Evolutionary conservation across 1,140 invertebrate species (phyloP).

Genomic region (Drosophila kanapiae): DNA sequence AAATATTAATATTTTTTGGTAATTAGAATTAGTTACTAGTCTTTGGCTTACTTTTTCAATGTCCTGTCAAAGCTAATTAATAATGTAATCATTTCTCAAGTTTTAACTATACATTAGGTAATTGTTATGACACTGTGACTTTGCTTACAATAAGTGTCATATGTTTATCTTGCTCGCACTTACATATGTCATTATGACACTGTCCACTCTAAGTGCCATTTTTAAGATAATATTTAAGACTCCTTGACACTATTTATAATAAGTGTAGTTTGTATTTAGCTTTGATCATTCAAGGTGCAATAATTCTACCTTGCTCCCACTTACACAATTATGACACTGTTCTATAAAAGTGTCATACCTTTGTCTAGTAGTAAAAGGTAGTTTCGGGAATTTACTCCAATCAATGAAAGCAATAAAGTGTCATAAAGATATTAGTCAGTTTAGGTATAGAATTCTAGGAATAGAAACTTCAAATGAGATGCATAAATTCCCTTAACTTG

Average conservation of each 20-base stretch:
- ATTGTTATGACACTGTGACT: not conserved
- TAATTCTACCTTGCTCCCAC: no score
- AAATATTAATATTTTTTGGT: no score
- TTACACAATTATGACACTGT: not conserved
- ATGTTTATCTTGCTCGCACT: not conserved
- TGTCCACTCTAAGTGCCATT: not conserved
- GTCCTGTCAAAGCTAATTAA: not conserved
- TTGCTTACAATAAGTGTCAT: not conserved
- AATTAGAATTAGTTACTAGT: not conserved
- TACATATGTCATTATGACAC: not conserved
- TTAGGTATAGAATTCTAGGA: no score
- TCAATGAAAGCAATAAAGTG: not conserved
- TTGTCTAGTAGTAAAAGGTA: not conserved
- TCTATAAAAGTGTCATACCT: not conserved
- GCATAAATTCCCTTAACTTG: no score
- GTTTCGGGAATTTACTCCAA: not conserved
- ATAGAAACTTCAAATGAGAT: no score
- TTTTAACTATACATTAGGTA: not conserved
- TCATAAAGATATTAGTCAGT: no score
- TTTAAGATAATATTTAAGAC: not conserved
- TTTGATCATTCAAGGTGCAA: no score
- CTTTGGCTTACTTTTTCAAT: not conserved
- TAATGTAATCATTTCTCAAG: not conserved
- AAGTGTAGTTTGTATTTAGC: no score
- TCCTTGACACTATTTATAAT: no score